Percentiles rank a stretch among this genome's conserved stretches.
These are phyloP conservation scores for Aegotheles bennettii DNA, from an alignment of 2,113 vertebrate species.

Conservation along the genomic window DNA sequence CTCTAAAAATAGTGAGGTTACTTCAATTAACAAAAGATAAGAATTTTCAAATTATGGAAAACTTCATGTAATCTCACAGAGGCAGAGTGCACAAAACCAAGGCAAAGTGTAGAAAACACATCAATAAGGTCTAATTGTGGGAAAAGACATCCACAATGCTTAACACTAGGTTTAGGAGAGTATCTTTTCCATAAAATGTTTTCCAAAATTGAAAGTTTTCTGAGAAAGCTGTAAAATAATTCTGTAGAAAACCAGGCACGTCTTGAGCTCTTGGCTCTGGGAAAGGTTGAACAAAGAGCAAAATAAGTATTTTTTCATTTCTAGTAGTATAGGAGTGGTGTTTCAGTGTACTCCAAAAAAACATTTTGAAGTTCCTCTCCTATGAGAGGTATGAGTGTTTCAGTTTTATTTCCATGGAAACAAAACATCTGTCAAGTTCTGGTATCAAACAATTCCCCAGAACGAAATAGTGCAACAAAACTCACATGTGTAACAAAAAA, in stretches of 20 bases:
- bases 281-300: not conserved
- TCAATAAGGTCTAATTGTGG: not conserved
- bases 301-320: not conserved
- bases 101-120: not conserved
- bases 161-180: not conserved
- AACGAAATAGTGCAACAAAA: not conserved
- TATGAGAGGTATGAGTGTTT: not conserved
- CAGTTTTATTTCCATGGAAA: not conserved
- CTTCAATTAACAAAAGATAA: constrained; percentile 36
- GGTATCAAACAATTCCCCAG: not conserved
- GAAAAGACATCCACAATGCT: not conserved
- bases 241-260: not conserved
- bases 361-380: not conserved
- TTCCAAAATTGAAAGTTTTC: not conserved
- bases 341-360: not conserved
- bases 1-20: constrained; percentile 32
- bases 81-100: not conserved
- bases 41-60: constrained; percentile 28
- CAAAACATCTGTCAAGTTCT: not conserved
- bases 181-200: not conserved
- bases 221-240: not conserved
- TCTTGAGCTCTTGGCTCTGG: not conserved
- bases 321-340: not conserved
- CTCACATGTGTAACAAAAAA: not conserved
- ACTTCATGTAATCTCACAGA: not conserved